Evolutionary conservation across 2,888 invertebrate species (phyloP).

Genomic region (Platerodrilus igneus): DNA sequence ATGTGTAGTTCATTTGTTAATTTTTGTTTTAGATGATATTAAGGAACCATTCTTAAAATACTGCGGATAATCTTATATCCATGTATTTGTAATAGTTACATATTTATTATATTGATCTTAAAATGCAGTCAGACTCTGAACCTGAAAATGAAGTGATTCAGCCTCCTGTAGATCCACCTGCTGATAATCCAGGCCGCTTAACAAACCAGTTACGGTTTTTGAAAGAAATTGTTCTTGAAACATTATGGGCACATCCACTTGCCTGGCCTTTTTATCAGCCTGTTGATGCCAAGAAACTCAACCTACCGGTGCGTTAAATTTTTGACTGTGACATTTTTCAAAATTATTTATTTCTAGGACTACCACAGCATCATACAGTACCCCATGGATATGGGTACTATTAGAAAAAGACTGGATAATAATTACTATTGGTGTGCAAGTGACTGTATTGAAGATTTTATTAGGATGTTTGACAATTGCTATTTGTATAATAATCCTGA

Average conservation of each 20-base stretch:
- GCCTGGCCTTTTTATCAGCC: conserved; percentile 99
- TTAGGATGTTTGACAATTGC: conserved; percentile 96
- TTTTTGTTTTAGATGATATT: too few relatives aligned
- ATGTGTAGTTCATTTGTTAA: too few relatives aligned
- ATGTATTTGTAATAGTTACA: too few relatives aligned
- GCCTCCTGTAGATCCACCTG: conserved; percentile 76
- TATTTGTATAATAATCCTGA: conserved; percentile 97
- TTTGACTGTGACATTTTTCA: too few relatives aligned
- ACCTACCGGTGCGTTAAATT: conserved; percentile 80
- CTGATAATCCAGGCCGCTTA: conserved; percentile 82
- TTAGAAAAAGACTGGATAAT: neutral
- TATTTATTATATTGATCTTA: too few relatives aligned
- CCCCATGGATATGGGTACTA: neutral
- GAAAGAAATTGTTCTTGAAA: conserved; percentile 90
- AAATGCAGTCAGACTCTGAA: too few relatives aligned
- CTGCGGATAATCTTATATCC: too few relatives aligned
- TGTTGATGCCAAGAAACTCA: conserved; percentile 93
- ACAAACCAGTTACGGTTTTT: conserved; percentile 94
- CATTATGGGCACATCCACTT: conserved; percentile 96
- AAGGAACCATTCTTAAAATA: too few relatives aligned
- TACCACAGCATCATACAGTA: neutral
- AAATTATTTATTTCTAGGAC: neutral
- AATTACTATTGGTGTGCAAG: neutral
- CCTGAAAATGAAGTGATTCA: conserved; percentile 86
- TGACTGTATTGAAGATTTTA: conserved; percentile 77